phyloP scores from a whole-genome alignment of 1,140 invertebrate species.

The Leptinotarsa texana region DNA sequence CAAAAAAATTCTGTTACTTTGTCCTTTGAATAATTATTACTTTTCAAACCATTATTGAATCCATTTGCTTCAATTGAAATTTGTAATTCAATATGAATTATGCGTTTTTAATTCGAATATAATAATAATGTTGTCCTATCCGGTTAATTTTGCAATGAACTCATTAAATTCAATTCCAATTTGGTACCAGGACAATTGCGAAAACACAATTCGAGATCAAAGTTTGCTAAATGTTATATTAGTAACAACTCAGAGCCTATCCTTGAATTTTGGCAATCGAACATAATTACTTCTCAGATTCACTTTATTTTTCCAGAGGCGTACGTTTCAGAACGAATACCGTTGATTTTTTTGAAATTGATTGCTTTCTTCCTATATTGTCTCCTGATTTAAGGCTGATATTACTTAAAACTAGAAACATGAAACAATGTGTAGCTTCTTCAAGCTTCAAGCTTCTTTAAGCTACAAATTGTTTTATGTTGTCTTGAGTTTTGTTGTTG shows the following conservation, averaged over 20 bases:
- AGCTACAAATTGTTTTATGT: too few relatives aligned
- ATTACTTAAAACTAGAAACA: too few relatives aligned
- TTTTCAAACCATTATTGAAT: too few relatives aligned
- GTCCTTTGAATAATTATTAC: too few relatives aligned
- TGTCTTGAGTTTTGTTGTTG: too few relatives aligned
- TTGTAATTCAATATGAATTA: background rate
- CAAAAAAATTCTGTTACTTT: too few relatives aligned
- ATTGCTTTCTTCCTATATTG: too few relatives aligned
- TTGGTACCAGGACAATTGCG: background rate
- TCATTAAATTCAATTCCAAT: background rate
- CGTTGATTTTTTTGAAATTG: too few relatives aligned
- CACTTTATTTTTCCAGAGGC: background rate
- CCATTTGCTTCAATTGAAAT: too few relatives aligned
- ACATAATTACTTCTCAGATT: background rate
- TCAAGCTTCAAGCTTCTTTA: too few relatives aligned
- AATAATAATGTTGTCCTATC: background rate
- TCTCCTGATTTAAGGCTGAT: too few relatives aligned
- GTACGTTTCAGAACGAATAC: background rate
- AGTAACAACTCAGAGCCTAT: background rate
- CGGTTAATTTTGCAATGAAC: background rate
- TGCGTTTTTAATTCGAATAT: slow-evolving; percentile 3
- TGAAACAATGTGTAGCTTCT: too few relatives aligned
- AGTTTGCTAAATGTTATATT: background rate
- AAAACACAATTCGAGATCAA: background rate
- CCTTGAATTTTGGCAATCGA: background rate